These are phyloP conservation scores for Mylabris phalerata DNA, from an alignment of 1,140 invertebrate genomes.

Conservation along the genomic window DNA sequence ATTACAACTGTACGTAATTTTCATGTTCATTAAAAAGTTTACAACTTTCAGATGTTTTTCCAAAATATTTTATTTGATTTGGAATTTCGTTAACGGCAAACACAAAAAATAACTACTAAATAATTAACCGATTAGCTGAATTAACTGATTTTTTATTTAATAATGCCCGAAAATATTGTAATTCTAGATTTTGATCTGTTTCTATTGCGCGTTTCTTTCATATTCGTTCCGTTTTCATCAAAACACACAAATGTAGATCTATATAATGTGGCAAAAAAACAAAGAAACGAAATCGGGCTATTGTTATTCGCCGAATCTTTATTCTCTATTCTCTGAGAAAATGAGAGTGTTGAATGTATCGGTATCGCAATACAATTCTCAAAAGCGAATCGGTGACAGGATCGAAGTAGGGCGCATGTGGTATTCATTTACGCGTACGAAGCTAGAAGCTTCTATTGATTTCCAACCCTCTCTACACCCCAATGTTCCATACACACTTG, in stretches of 20 bases:
- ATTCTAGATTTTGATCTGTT: too few species aligned
- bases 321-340: constrained; percentile 15
- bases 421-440: constrained; percentile 27
- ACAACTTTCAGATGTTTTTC: constrained; percentile 10
- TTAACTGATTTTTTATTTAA: too few species aligned
- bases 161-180: too few species aligned
- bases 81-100: background rate
- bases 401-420: constrained; percentile 27
- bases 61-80: constrained; percentile 9
- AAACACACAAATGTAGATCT: too few species aligned
- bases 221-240: too few species aligned
- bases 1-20: constrained; percentile 16
- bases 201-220: too few species aligned
- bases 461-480: constrained; percentile 17
- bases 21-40: constrained; percentile 16
- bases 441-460: constrained; percentile 25
- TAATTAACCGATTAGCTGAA: too few species aligned
- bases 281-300: constrained; percentile 13
- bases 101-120: too few species aligned
- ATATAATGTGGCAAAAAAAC: constrained; percentile 7
- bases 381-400: constrained; percentile 23
- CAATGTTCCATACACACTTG: constrained; percentile 14
- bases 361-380: constrained; percentile 21
- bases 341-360: constrained; percentile 20
- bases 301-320: constrained; percentile 15